A percentile compares a stretch with the other conserved stretches of the same genome.
Evolutionary conservation across 2,888 invertebrate genomes (phyloP).

Genomic region (Hemithea aestivaria): DNA sequence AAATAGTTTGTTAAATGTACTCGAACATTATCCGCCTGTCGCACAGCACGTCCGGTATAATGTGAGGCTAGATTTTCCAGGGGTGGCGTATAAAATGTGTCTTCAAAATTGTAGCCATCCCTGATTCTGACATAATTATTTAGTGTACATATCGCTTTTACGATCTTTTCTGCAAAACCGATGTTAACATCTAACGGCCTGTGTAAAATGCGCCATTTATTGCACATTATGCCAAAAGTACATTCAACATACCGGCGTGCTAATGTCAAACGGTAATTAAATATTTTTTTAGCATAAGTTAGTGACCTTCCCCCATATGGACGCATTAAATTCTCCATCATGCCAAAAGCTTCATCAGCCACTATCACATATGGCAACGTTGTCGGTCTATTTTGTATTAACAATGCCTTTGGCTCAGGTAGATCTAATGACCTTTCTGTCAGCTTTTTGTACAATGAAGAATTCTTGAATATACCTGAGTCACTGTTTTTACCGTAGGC

Average conservation of each 20-base stretch:
- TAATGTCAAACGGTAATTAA: neutral
- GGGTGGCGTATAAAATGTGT: constrained; percentile 16
- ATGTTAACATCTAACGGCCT: constrained; percentile 21
- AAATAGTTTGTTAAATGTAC: constrained; percentile 24
- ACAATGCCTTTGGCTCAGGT: constrained; percentile 21
- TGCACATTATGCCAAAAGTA: constrained; percentile 5
- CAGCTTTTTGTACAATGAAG: no score
- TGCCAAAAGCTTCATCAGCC: constrained; percentile 26
- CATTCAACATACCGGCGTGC: neutral
- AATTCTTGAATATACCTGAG: no score
- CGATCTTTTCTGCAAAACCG: constrained; percentile 20
- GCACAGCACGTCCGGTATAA: constrained; percentile 23
- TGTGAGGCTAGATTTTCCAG: constrained; percentile 25
- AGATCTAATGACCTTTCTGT: constrained; percentile 27
- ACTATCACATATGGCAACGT: constrained; percentile 24
- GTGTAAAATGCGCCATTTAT: constrained; percentile 28
- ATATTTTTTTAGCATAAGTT: neutral
- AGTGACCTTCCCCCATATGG: constrained; percentile 22
- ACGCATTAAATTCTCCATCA: constrained; percentile 25
- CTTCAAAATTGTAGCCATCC: constrained; percentile 24
- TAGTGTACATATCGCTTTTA: constrained; percentile 24
- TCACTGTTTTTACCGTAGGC: no score
- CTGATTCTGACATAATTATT: constrained; percentile 23
- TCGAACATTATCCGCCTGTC: constrained; percentile 17
- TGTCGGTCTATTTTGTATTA: constrained; percentile 22